Percentiles rank a stretch among this genome's conserved stretches.
phyloP scores from a whole-genome alignment of 2,113 vertebrate species.

The Oenanthe oenanthe region DNA sequence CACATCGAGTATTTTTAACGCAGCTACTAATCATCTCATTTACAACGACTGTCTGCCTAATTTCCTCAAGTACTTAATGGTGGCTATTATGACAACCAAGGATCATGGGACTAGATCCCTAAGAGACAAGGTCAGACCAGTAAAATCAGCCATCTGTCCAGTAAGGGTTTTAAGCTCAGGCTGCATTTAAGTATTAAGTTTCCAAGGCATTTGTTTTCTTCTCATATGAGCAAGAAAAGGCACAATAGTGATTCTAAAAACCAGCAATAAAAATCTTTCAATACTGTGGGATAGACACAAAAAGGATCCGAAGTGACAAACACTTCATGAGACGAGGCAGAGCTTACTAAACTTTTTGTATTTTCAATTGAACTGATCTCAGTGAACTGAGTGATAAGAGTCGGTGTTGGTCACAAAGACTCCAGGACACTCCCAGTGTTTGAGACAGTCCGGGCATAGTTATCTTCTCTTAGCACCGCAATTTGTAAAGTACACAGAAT shows the following conservation, averaged over 20 bases:
- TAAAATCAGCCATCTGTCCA: slow-evolving; percentile 82
- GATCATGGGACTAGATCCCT: slow-evolving; percentile 70
- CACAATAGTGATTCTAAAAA: slow-evolving; percentile 20
- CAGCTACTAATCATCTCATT: slow-evolving; percentile 37
- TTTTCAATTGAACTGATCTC: background rate
- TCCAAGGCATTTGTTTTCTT: slow-evolving; percentile 45
- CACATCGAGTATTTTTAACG: background rate
- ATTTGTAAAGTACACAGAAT: background rate
- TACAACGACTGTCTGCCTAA: slow-evolving; percentile 40
- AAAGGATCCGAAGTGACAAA: background rate
- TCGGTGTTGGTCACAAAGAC: background rate
- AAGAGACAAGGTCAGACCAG: slow-evolving; percentile 70
- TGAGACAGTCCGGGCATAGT: rapidly evolving
- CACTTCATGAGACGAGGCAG: background rate
- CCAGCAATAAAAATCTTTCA: background rate
- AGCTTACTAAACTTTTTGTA: background rate
- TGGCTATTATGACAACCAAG: slow-evolving; percentile 66
- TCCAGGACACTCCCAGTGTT: background rate
- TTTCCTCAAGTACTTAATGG: slow-evolving; percentile 65
- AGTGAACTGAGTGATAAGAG: background rate
- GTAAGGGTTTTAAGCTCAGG: slow-evolving; percentile 71
- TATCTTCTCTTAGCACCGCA: background rate
- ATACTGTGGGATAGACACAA: background rate
- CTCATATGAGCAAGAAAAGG: slow-evolving; percentile 13
- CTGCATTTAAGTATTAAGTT: slow-evolving; percentile 75